Conservation (phyloP, 2,113 vertebrate species). For the Thamnophis sirtalis region DNA sequence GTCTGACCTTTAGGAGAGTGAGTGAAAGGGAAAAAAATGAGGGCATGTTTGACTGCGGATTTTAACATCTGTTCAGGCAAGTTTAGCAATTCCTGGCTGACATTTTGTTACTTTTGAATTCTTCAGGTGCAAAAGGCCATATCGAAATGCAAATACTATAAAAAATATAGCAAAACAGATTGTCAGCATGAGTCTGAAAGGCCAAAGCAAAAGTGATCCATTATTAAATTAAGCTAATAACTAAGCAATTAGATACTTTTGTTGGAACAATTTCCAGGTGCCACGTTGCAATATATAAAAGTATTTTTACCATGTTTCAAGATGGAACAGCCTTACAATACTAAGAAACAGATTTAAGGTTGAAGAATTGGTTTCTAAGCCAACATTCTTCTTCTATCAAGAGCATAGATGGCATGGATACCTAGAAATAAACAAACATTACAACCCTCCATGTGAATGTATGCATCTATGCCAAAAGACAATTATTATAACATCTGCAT, state of each 20-base stretch:
- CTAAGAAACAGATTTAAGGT: not conserved
- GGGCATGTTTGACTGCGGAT: not conserved
- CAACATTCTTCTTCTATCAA: not conserved
- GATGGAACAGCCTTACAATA: not conserved
- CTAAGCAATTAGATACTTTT: not conserved
- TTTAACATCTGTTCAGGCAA: constrained; percentile 12
- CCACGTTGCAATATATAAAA: not conserved
- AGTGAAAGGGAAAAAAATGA: not conserved
- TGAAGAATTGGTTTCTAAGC: not conserved
- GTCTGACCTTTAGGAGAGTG: not conserved
- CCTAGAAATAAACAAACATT: not conserved
- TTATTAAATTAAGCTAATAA: not conserved
- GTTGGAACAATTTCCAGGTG: not conserved
- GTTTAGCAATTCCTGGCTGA: not conserved
- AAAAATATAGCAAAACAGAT: not conserved
- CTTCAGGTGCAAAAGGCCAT: constrained; percentile 23
- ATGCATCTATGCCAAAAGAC: not conserved
- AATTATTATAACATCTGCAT: not conserved
- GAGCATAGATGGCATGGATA: not conserved
- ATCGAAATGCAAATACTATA: not conserved
- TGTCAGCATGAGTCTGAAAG: not conserved
- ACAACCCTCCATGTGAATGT: not conserved
- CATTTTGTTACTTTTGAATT: constrained; percentile 26
- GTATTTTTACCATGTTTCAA: not conserved
- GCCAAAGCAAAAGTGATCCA: not conserved